Evolutionary conservation across 1,140 invertebrate species (phyloP), one percentile per base, ranked within the genome.

Genomic region (Bombus breviceps): DNA sequence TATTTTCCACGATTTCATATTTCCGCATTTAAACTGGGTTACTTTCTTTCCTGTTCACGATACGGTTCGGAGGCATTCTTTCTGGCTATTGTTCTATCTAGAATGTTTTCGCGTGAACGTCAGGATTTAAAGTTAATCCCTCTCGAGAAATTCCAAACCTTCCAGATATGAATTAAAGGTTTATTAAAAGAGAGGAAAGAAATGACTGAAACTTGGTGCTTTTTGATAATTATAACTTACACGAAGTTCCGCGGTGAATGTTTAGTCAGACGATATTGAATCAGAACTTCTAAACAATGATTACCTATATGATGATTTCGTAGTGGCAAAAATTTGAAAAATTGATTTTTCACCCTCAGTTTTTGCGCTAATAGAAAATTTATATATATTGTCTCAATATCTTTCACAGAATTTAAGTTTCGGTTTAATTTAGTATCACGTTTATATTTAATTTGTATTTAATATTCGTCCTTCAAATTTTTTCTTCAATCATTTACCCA

Each of bases 1-100:
- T 78, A 78, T 69, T 80, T 80, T 81, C 10, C 28, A 22, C 59
- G 47, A 34, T 81, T 71, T 47, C 78, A 32, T n/a, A 81, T 81
- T 81, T 53, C 43, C 66, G 41, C 43, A n/a, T 71, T 71, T 71
- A 71, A 81, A 81, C 66, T 22, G 66, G 41, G 66, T 57, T 81
- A 81, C 39, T 62, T 53, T 57, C 28, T 69, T 53, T 37, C 28
- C 28, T 37, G 39, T 71, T 71, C 47, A 10, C 34, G 43, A n/a
- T 57, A 53, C 66, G 34, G 34, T 81, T 57, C 66, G 15, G 28
- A 57, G 34, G 25, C 66, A 69, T 81, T 81, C 34, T 22, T 71
- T 81, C 34, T 22, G n/a, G 39, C 47, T 22, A 78, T 78, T 78
- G 76, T 78, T 78, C 18, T 43, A n/a, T n/a, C 9, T 77, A 64